Percentiles rank a stretch among this genome's conserved stretches.
phyloP scores from a whole-genome alignment of 2,888 invertebrate genomes.

The Nomada goodeniana region DNA sequence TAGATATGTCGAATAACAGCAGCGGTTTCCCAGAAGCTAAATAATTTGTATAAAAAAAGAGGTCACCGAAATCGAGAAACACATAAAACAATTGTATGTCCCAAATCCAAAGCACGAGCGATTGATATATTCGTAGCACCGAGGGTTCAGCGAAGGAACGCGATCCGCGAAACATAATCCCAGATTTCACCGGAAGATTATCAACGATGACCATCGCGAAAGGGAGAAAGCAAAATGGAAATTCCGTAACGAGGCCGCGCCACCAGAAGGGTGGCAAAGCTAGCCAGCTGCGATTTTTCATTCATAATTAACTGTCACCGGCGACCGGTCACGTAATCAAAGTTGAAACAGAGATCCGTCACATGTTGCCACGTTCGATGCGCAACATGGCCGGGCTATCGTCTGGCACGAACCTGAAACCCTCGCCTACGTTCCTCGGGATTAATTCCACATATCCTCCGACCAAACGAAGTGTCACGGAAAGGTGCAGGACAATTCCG shows the following conservation, averaged over 20 bases:
- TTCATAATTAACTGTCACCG: constrained; percentile 69
- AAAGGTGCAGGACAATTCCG: not conserved
- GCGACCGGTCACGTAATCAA: constrained; percentile 40
- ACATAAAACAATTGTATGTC: too few species aligned
- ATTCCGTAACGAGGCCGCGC: constrained; percentile 16
- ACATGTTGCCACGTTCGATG: constrained; percentile 20
- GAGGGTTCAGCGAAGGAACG: constrained; percentile 35
- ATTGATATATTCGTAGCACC: constrained; percentile 36
- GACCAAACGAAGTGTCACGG: not conserved
- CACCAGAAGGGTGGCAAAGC: constrained; percentile 31
- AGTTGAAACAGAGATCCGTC: constrained; percentile 49
- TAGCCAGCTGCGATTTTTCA: constrained; percentile 64
- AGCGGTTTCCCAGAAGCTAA: too few species aligned
- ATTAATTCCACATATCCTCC: not conserved
- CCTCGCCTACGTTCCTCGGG: not conserved
- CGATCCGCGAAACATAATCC: constrained; percentile 50
- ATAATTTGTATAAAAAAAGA: too few species aligned
- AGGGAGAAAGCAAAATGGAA: constrained; percentile 37
- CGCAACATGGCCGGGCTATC: not conserved
- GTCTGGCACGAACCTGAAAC: not conserved
- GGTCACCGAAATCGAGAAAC: too few species aligned
- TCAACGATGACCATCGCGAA: constrained; percentile 28
- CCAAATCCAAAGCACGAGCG: too few species aligned
- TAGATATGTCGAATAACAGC: too few species aligned
- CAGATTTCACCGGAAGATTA: constrained; percentile 63